phyloP scores from a whole-genome alignment of 2,888 invertebrate genomes.

The Furcula furcula region DNA sequence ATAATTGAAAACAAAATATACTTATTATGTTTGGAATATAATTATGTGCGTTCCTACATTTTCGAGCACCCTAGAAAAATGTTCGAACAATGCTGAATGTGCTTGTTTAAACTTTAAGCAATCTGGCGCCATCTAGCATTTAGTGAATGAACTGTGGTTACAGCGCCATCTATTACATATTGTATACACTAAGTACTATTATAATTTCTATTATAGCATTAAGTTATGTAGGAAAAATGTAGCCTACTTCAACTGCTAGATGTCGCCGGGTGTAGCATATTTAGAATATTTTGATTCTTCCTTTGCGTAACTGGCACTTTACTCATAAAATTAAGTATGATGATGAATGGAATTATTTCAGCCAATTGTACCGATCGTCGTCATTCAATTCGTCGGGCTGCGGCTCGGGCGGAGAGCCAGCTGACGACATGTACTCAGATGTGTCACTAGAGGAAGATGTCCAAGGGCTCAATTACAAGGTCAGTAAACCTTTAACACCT shows the following conservation, averaged over 20 bases:
- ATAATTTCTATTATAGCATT: too few species aligned
- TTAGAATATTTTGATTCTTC: too few species aligned
- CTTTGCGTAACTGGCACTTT: too few species aligned
- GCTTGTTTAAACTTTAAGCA: too few species aligned
- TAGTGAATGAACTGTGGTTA: background rate
- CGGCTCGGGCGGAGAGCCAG: conserved; percentile 95
- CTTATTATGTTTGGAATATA: background rate
- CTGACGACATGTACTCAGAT: conserved; percentile 97
- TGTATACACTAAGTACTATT: too few species aligned
- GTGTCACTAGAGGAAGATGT: conserved; percentile 96
- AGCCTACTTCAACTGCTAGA: too few species aligned
- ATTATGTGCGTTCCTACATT: background rate
- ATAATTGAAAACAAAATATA: background rate
- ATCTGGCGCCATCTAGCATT: conserved; percentile 9
- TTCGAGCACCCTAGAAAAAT: too few species aligned
- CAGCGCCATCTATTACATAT: conserved; percentile 52
- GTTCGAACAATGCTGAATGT: too few species aligned
- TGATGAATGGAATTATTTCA: conserved; percentile 66
- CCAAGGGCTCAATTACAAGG: conserved; percentile 96
- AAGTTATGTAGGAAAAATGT: too few species aligned
- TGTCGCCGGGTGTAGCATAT: too few species aligned
- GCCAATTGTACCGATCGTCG: conserved; percentile 95
- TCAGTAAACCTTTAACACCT: conserved; percentile 60
- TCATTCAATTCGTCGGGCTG: conserved; percentile 96
- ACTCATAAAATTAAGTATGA: conserved; percentile 7